phyloP scores from a whole-genome alignment of 2,797 vertebrate genomes.

The Cichlasoma orientale region DNA sequence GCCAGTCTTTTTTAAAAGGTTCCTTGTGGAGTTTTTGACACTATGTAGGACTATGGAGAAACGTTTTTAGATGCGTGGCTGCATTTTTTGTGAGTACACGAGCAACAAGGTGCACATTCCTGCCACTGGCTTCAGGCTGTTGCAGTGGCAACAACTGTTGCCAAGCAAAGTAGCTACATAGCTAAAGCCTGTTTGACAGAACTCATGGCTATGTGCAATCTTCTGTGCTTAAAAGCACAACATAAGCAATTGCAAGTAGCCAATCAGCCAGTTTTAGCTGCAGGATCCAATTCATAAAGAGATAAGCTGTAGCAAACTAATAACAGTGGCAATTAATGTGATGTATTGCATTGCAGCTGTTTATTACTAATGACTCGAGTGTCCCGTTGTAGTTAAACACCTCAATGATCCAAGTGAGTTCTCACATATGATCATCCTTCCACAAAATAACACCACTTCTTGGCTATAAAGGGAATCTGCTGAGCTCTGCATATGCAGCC shows the following conservation, averaged over 20 bases:
- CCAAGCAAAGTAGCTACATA: not conserved
- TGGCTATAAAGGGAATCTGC: not conserved
- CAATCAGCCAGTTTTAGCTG: not conserved
- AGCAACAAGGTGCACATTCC: not conserved
- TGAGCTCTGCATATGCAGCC: not conserved
- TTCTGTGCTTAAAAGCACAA: too few species aligned
- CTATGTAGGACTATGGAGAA: too few species aligned
- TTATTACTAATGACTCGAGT: not conserved
- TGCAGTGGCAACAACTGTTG: not conserved
- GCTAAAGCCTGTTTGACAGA: not conserved
- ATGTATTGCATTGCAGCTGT: not conserved
- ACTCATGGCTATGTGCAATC: not conserved
- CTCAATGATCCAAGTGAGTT: conserved; percentile 20
- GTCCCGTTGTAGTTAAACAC: conserved; percentile 1
- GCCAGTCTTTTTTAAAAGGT: too few species aligned
- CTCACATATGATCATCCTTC: not conserved
- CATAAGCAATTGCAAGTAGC: not conserved
- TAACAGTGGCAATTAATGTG: not conserved
- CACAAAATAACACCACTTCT: not conserved
- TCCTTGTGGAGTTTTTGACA: accelerated
- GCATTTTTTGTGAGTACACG: not conserved
- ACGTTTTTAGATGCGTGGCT: not conserved
- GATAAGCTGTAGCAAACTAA: not conserved
- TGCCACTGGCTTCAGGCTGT: not conserved
- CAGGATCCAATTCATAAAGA: accelerated